Percentiles rank a stretch among this genome's conserved stretches.
phyloP scores from a whole-genome alignment of 2,797 vertebrate species.

The Halcyon smyrnensis region DNA sequence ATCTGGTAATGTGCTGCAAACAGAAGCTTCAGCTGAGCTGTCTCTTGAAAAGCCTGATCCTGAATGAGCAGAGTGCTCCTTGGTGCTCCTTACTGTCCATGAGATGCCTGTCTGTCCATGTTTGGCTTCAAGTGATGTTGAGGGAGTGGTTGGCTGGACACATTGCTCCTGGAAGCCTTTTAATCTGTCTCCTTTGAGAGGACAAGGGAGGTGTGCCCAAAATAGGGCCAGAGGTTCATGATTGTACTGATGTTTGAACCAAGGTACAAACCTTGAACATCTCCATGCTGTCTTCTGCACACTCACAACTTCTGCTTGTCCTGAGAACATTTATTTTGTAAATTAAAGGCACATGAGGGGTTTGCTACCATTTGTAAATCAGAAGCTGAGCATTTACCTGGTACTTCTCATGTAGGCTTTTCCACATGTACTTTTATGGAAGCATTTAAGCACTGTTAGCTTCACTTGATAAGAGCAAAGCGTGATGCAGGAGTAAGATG shows the following conservation, averaged over 20 bases:
- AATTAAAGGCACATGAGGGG: not conserved
- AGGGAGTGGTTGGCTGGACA: not conserved
- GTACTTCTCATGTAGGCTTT: fast-evolving
- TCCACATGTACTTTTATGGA: not conserved
- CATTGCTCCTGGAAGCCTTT: not conserved
- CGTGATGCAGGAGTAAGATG: not conserved
- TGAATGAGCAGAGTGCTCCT: not conserved
- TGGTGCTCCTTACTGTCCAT: not conserved
- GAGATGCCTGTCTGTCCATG: not conserved
- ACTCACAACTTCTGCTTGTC: not conserved
- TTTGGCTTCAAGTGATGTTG: not conserved
- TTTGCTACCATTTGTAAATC: not conserved
- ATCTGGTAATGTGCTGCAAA: not conserved
- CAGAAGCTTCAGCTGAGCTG: constrained; percentile 4
- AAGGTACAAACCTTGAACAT: not conserved
- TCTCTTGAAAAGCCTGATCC: not conserved
- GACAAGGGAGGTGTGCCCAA: not conserved
- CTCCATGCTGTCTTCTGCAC: not conserved
- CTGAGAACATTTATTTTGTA: not conserved
- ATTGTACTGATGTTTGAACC: not conserved
- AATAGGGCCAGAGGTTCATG: not conserved
- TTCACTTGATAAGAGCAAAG: not conserved
- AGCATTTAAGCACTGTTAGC: not conserved
- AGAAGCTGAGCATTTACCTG: not conserved
- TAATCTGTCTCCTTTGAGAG: not conserved